Conservation (phyloP, 2,113 vertebrate genomes). For the Neotragus moschatus region DNA sequence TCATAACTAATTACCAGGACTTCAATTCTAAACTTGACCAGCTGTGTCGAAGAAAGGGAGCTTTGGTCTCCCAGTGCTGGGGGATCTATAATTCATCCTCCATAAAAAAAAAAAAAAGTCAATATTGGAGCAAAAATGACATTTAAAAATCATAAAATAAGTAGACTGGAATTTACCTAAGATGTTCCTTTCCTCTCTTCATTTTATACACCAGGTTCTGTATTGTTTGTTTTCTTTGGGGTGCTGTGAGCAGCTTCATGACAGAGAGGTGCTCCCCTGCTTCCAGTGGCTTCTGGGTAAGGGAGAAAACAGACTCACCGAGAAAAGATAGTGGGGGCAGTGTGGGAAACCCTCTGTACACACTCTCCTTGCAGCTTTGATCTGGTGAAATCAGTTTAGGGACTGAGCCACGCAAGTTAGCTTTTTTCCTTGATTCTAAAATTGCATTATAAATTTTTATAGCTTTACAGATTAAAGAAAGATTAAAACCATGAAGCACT, state of each 20-base stretch:
- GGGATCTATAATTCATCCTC: slow-evolving; percentile 83
- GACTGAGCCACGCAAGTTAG: background rate
- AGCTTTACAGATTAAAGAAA: slow-evolving; percentile 54
- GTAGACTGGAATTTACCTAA: slow-evolving; percentile 84
- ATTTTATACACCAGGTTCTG: slow-evolving; percentile 66
- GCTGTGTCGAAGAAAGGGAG: slow-evolving; percentile 71
- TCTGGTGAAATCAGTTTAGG: slow-evolving; percentile 46
- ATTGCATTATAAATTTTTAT: slow-evolving; percentile 53
- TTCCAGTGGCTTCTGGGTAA: slow-evolving; percentile 20
- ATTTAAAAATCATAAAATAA: slow-evolving; percentile 87
- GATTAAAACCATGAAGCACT: slow-evolving; percentile 62
- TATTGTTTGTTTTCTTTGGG: slow-evolving; percentile 72
- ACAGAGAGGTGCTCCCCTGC: slow-evolving; percentile 37
- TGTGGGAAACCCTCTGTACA: background rate
- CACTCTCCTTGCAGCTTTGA: background rate
- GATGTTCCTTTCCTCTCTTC: slow-evolving; percentile 71
- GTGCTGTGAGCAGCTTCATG: background rate
- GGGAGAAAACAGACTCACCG: background rate
- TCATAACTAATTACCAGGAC: slow-evolving; percentile 76
- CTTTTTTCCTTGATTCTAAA: slow-evolving; percentile 49
- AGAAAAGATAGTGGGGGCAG: background rate
- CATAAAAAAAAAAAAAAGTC: slow-evolving; percentile 74
- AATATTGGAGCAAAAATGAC: slow-evolving; percentile 81
- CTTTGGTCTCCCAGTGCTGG: slow-evolving; percentile 62
- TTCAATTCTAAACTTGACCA: slow-evolving; percentile 75